These are phyloP conservation scores for Dipodomys ordii DNA, from an alignment of 2,113 vertebrate species.

Conservation along the genomic window DNA sequence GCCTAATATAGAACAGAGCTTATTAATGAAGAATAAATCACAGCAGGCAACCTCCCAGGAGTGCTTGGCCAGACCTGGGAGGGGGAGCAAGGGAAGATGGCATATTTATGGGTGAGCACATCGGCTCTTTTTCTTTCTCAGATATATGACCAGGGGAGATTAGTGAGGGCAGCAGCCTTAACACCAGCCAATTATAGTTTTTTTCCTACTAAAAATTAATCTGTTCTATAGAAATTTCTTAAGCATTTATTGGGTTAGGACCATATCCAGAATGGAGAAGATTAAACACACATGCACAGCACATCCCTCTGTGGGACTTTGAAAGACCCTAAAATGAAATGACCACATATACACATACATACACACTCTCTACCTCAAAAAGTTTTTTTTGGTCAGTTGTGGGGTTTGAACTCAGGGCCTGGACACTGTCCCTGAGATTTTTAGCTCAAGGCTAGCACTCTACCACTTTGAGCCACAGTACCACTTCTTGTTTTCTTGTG, in stretches of 20 bases:
- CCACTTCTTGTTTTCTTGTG: too few relatives aligned
- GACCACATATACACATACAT: too few relatives aligned
- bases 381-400: neutral
- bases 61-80: neutral
- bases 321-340: neutral
- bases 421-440: too few relatives aligned
- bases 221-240: slow-evolving; percentile 77
- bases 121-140: slow-evolving; percentile 41
- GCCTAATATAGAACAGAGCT: slow-evolving; percentile 80
- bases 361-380: too few relatives aligned
- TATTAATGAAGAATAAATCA: slow-evolving; percentile 83
- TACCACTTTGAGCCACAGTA: too few relatives aligned
- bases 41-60: neutral
- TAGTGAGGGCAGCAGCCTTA: slow-evolving; percentile 69
- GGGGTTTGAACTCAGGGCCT: too few relatives aligned
- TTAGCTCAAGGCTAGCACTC: too few relatives aligned
- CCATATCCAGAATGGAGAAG: slow-evolving; percentile 69
- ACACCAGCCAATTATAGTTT: slow-evolving; percentile 75
- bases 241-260: slow-evolving; percentile 82
- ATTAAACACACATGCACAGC: slow-evolving; percentile 42
- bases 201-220: slow-evolving; percentile 80
- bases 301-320: neutral
- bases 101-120: slow-evolving; percentile 66
- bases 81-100: neutral
- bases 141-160: slow-evolving; percentile 65